A percentile compares a stretch with the other conserved stretches of the same genome.
phyloP scores from a whole-genome alignment of 2,113 vertebrate species.

The Empidonax traillii region DNA sequence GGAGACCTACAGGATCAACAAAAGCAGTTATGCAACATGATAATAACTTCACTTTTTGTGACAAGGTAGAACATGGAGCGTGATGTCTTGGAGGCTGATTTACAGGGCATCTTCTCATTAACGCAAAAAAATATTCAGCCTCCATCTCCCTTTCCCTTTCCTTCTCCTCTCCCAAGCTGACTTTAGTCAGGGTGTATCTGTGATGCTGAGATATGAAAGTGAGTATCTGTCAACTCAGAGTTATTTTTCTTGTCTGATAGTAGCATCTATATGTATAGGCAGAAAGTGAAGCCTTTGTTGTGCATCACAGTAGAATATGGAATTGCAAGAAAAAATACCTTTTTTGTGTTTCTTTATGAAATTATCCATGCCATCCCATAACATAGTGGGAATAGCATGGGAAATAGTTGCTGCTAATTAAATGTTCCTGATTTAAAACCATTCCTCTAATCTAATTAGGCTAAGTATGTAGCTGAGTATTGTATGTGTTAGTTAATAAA shows the following conservation, averaged over 20 bases:
- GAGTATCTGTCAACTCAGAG: neutral
- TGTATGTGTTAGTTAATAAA: neutral
- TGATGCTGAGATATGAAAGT: neutral
- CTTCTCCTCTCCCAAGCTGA: neutral
- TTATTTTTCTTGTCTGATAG: neutral
- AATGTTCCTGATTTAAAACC: neutral
- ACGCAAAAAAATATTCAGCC: neutral
- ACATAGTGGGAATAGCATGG: neutral
- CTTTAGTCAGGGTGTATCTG: neutral
- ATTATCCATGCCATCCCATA: neutral
- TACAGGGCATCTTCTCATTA: neutral
- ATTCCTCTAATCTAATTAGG: conserved; percentile 31
- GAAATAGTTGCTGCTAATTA: conserved; percentile 29
- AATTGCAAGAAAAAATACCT: neutral
- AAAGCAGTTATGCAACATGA: neutral
- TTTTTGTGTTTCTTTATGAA: neutral
- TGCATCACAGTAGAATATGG: neutral
- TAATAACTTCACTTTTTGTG: neutral
- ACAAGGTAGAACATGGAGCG: neutral
- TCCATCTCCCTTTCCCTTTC: neutral
- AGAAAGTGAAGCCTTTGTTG: neutral
- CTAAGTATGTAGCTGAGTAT: neutral
- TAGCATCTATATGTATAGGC: neutral
- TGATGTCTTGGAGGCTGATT: neutral
- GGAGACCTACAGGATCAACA: neutral